phyloP scores from a whole-genome alignment of 1,140 invertebrate species.

The Papilio aristodemus region DNA sequence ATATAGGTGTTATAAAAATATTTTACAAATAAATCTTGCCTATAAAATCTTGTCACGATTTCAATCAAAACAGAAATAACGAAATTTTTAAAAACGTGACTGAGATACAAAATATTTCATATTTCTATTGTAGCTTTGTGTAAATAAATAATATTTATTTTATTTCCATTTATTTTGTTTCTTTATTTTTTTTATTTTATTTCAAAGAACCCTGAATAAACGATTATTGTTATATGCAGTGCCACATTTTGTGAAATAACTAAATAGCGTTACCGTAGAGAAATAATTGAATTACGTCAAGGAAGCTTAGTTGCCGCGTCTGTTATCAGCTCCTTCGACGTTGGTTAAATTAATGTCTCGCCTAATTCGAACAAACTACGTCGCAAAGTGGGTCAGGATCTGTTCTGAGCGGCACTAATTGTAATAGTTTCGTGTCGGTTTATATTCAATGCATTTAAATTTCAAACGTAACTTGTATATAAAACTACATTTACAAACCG shows the following conservation, averaged over 20 bases:
- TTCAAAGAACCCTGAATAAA: no score
- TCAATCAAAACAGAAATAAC: conserved; percentile 13
- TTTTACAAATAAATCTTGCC: conserved; percentile 5
- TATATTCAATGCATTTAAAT: not conserved
- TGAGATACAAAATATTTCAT: not conserved
- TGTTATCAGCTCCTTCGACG: conserved; percentile 18
- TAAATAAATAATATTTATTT: not conserved
- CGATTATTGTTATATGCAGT: no score
- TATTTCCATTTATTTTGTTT: not conserved
- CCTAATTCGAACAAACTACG: conserved; percentile 11
- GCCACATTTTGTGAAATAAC: not conserved
- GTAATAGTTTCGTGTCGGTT: not conserved
- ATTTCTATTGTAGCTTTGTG: not conserved
- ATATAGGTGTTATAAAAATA: conserved; percentile 1
- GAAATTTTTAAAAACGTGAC: conserved; percentile 22
- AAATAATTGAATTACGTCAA: conserved; percentile 8
- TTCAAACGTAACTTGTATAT: not conserved
- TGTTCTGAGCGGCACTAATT: conserved; percentile 14
- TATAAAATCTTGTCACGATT: conserved; percentile 19
- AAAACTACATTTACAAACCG: no score
- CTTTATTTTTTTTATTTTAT: not conserved
- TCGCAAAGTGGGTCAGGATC: conserved; percentile 12
- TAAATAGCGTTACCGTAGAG: conserved; percentile 3
- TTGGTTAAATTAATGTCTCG: conserved; percentile 14
- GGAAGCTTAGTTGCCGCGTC: conserved; percentile 3